These are phyloP conservation scores for Drosophila colorata DNA, from an alignment of 2,888 invertebrate genomes.

Conservation along the genomic window DNA sequence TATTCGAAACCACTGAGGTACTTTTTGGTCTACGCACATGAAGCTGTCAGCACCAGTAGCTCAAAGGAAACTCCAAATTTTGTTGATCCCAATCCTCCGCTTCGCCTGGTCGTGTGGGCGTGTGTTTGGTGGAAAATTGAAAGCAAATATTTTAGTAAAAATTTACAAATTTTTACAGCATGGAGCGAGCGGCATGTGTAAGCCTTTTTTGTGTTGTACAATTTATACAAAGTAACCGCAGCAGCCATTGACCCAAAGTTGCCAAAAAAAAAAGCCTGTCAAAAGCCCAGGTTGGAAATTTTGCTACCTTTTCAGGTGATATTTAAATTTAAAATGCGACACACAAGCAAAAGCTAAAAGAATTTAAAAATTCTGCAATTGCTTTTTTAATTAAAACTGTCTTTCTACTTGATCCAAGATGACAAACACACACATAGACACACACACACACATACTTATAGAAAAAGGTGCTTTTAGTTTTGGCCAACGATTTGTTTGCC, in stretches of 20 bases:
- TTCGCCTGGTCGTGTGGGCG: constrained; percentile 9
- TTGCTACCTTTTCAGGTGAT: not conserved
- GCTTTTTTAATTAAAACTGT: constrained; percentile 67
- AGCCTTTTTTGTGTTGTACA: constrained; percentile 41
- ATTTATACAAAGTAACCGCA: constrained; percentile 62
- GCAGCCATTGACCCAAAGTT: constrained; percentile 44
- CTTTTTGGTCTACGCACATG: constrained; percentile 68
- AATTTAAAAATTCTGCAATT: constrained; percentile 33
- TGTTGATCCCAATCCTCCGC: not conserved
- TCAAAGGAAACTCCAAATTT: constrained; percentile 36
- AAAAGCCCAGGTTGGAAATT: constrained; percentile 17
- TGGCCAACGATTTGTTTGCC: constrained; percentile 42
- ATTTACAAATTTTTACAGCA: constrained; percentile 62
- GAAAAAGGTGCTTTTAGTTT: constrained; percentile 11
- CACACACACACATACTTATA: not conserved
- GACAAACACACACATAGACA: constrained; percentile 1
- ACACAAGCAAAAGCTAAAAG: constrained; percentile 14
- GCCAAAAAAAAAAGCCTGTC: constrained; percentile 11
- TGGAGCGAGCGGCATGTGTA: constrained; percentile 42
- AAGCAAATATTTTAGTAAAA: constrained; percentile 76
- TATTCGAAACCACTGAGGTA: constrained; percentile 72
- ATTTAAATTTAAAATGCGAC: constrained; percentile 14
- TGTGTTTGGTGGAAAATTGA: constrained; percentile 63
- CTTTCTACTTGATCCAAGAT: constrained; percentile 19
- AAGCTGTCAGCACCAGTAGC: constrained; percentile 68